These are phyloP conservation scores for Cyprinodon diabolis DNA, from an alignment of 2,797 vertebrate species.

Conservation along the genomic window DNA sequence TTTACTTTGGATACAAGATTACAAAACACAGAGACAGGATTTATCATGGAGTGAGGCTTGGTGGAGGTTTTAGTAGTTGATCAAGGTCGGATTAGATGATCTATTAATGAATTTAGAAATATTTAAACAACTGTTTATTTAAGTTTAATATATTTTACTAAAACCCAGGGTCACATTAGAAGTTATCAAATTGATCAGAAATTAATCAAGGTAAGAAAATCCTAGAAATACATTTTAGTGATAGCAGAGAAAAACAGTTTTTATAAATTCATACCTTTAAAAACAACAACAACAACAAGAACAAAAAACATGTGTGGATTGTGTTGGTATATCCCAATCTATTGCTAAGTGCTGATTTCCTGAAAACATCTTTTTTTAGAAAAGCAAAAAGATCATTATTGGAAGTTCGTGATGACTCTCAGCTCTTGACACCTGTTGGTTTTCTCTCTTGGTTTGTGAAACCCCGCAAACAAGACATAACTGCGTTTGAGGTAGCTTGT, in stretches of 20 bases:
- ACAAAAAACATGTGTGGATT: too few species aligned
- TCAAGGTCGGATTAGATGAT: neutral
- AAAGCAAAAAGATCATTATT: too few species aligned
- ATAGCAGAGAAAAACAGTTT: too few species aligned
- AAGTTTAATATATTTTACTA: neutral
- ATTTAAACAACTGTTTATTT: neutral
- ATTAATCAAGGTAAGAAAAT: too few species aligned
- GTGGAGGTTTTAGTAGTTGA: neutral
- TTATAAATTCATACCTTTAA: too few species aligned
- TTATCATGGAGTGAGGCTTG: neutral
- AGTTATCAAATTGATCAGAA: neutral
- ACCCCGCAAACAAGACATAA: neutral
- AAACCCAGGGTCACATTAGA: neutral
- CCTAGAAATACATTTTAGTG: too few species aligned
- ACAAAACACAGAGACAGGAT: constrained; percentile 42
- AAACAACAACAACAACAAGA: too few species aligned
- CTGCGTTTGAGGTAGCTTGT: neutral
- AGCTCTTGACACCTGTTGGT: neutral
- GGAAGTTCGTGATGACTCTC: neutral
- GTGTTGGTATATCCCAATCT: neutral
- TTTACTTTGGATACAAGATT: constrained; percentile 63
- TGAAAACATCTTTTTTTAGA: too few species aligned
- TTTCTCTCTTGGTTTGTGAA: neutral
- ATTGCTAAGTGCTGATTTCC: neutral
- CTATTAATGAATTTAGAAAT: neutral